Evolutionary conservation across 1,140 invertebrate genomes (phyloP).

Genomic region (Drosophila melanogaster): Release_6_plus_ISO1_MT NC_004354.4:20845001-20845500

Average conservation of each 20-base stretch:
- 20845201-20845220: background rate
- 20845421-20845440: constrained; percentile 51
- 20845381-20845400: constrained; percentile 18
- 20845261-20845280: constrained; percentile 1
- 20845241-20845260: constrained; percentile 30
- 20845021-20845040: constrained; percentile 30
- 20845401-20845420: constrained; percentile 43
- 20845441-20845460: constrained; percentile 4
- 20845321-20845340: constrained; percentile 38
- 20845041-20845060: constrained; percentile 72
- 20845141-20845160: constrained; percentile 71
- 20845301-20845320: constrained; percentile 56
- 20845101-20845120: background rate
- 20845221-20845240: constrained; percentile 48
- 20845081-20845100: constrained; percentile 14
- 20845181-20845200: constrained; percentile 9
- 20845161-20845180: constrained; percentile 73
- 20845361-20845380: constrained; percentile 32
- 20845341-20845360: constrained; percentile 28
- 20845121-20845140: constrained; percentile 6
- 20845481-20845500: constrained; percentile 12
- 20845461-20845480: constrained; percentile 14
- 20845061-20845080: constrained; percentile 65
- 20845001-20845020: background rate
- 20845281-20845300: constrained; percentile 45